Conservation (phyloP, 2,797 vertebrate species). For the Simalia tracyae region DNA sequence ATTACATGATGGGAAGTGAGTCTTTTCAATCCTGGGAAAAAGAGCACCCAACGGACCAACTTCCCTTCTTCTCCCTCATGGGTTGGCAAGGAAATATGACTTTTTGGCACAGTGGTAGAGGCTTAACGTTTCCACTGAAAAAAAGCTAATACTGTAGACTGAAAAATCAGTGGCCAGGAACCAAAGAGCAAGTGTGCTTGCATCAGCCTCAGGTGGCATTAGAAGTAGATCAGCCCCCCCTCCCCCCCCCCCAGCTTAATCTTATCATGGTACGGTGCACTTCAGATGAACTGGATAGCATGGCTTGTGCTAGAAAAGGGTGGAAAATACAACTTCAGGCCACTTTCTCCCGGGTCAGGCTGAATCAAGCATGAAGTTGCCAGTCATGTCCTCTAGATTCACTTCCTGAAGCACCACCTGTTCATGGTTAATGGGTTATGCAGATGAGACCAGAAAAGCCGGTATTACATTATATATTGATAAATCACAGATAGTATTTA, state of each 20-base stretch:
- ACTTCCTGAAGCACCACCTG: not conserved
- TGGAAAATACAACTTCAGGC: not conserved
- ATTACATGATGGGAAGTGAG: too few relatives aligned
- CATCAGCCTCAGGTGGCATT: not conserved
- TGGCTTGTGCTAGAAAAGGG: not conserved
- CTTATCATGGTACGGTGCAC: not conserved
- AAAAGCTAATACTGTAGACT: not conserved
- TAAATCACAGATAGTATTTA: conserved; percentile 9
- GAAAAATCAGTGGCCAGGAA: not conserved
- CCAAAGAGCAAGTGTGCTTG: not conserved
- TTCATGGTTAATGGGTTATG: not conserved
- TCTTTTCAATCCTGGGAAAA: too few relatives aligned
- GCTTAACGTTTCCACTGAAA: too few relatives aligned
- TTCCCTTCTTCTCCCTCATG: too few relatives aligned
- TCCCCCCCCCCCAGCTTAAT: not conserved
- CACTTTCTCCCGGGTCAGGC: not conserved
- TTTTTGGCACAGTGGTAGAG: too few relatives aligned
- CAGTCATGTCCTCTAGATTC: not conserved
- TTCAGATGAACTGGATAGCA: not conserved
- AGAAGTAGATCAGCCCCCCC: not conserved
- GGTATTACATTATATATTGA: not conserved
- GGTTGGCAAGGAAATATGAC: too few relatives aligned
- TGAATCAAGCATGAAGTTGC: not conserved
- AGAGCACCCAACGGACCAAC: too few relatives aligned
- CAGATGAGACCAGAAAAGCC: conserved; percentile 1